Conservation (phyloP, 2,797 vertebrate genomes). For the Nannoperca australis region DNA sequence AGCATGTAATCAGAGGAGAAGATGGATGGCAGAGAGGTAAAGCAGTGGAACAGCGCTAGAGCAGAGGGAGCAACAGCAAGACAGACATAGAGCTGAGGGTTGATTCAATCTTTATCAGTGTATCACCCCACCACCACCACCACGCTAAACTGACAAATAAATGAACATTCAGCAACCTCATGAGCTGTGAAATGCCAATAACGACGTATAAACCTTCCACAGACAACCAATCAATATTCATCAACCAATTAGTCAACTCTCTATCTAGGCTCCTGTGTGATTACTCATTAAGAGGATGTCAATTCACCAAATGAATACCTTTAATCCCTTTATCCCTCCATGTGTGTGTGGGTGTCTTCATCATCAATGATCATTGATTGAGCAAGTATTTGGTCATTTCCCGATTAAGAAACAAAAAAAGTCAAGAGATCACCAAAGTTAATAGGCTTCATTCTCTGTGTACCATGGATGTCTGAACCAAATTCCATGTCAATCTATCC, state of each 20-base stretch:
- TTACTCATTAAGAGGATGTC: constrained; percentile 59
- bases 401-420: not conserved
- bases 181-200: constrained; percentile 57
- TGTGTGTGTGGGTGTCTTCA: constrained; percentile 9
- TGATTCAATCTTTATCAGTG: constrained; percentile 33
- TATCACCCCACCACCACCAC: constrained; percentile 6
- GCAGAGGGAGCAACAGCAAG: constrained; percentile 23
- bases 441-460: not conserved
- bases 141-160: constrained; percentile 44
- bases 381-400: not conserved
- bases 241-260: constrained; percentile 64
- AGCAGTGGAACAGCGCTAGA: constrained; percentile 25
- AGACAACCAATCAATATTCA: constrained; percentile 63
- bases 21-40: constrained; percentile 58
- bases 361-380: not conserved
- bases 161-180: constrained; percentile 52
- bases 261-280: constrained; percentile 39
- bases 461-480: not conserved
- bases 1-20: constrained; percentile 62
- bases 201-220: constrained; percentile 38
- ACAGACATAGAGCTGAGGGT: constrained; percentile 27
- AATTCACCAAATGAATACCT: constrained; percentile 59
- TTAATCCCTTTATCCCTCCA: constrained; percentile 47
- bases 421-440: not conserved
- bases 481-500: not conserved